These are phyloP conservation scores for Ia io DNA, from an alignment of 2,113 vertebrate genomes.

Conservation along the genomic window DNA sequence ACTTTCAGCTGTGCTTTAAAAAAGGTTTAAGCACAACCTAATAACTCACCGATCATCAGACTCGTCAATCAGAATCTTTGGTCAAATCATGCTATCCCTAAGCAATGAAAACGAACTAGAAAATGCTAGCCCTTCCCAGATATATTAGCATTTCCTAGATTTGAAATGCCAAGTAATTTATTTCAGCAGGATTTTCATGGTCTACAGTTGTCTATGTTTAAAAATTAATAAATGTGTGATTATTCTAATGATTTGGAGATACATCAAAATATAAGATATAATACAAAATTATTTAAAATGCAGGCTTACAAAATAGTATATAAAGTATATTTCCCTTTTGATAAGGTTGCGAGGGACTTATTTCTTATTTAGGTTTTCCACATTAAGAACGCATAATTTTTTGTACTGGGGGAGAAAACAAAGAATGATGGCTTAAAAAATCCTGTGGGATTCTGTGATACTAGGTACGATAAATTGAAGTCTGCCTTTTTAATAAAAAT, in stretches of 20 bases:
- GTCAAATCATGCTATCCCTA: neutral
- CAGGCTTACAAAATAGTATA: neutral
- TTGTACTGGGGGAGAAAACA: neutral
- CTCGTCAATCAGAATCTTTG: neutral
- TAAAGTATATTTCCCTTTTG: neutral
- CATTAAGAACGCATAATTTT: neutral
- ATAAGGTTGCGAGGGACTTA: neutral
- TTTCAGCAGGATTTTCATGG: neutral
- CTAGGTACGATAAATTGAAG: neutral
- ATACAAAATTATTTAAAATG: neutral
- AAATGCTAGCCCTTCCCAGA: neutral
- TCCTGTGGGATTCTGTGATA: neutral
- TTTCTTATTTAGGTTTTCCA: neutral
- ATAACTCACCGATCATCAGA: neutral
- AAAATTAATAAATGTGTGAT: neutral
- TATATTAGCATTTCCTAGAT: neutral
- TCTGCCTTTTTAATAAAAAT: neutral
- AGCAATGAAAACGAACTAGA: constrained; percentile 21
- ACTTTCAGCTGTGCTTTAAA: neutral
- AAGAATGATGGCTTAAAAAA: neutral
- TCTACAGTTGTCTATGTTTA: neutral
- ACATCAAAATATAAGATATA: neutral
- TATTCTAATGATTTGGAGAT: neutral
- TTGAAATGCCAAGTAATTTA: neutral
- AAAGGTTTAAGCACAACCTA: neutral